phyloP scores from a whole-genome alignment of 2,113 vertebrate species.

The Dunckerocampus dactyliophorus region DNA sequence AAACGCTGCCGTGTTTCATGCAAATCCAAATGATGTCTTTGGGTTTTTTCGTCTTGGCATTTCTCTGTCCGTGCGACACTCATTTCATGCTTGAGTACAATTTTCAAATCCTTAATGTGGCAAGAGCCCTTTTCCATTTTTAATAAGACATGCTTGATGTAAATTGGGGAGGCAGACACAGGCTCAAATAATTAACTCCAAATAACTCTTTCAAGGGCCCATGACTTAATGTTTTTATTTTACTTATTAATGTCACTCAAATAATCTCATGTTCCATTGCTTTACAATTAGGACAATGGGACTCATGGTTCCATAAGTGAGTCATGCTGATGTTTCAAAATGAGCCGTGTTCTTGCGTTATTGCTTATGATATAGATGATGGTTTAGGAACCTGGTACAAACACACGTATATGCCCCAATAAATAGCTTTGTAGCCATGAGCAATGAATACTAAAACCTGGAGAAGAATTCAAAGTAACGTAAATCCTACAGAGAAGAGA shows the following conservation, averaged over 20 bases:
- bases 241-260: slow-evolving; percentile 39
- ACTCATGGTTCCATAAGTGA: too few relatives aligned
- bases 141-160: slow-evolving; percentile 63
- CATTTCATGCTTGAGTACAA: slow-evolving; percentile 62
- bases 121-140: slow-evolving; percentile 48
- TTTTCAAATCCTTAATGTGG: slow-evolving; percentile 56
- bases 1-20: slow-evolving; percentile 20
- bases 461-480: too few relatives aligned
- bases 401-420: too few relatives aligned
- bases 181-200: slow-evolving; percentile 56
- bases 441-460: too few relatives aligned
- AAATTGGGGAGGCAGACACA: slow-evolving; percentile 45
- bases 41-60: slow-evolving; percentile 20
- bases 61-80: slow-evolving; percentile 34
- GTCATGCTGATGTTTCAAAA: slow-evolving; percentile 14
- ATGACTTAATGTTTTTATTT: slow-evolving; percentile 48
- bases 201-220: slow-evolving; percentile 53
- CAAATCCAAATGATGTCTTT: slow-evolving; percentile 21
- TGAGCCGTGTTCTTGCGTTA: too few relatives aligned
- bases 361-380: too few relatives aligned
- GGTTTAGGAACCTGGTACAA: too few relatives aligned
- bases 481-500: too few relatives aligned
- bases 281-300: slow-evolving; percentile 32
- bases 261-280: slow-evolving; percentile 57
- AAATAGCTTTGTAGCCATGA: too few relatives aligned